These are phyloP conservation scores for Prolemur simus DNA, from an alignment of 2,113 vertebrate genomes.

Conservation along the genomic window DNA sequence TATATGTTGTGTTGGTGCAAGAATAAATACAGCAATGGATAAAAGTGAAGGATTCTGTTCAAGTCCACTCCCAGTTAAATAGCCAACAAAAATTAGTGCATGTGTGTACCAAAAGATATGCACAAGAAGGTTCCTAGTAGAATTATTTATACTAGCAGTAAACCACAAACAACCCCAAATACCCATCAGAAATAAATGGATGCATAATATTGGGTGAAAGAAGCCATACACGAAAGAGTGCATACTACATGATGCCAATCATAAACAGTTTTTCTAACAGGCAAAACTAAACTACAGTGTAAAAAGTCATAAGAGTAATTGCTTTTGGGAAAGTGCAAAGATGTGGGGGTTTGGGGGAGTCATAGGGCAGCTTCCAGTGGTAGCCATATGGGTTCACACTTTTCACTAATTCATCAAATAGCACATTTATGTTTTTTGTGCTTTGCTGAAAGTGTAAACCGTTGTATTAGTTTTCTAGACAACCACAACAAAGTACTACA, in stretches of 20 bases:
- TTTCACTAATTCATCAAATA: neutral
- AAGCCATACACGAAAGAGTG: neutral
- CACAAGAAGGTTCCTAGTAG: neutral
- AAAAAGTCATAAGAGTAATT: neutral
- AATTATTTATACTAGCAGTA: too few relatives aligned
- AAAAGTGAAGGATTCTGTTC: neutral
- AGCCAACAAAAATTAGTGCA: neutral
- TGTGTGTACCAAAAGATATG: rapidly evolving
- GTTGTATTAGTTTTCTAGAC: neutral
- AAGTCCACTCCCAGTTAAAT: neutral
- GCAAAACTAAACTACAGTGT: neutral
- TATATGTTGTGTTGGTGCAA: neutral
- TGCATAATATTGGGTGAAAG: neutral
- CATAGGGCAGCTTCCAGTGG: neutral
- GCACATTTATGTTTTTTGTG: neutral
- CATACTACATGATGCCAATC: neutral
- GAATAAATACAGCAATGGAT: neutral
- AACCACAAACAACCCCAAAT: neutral
- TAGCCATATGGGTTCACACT: neutral
- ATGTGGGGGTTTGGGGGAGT: neutral
- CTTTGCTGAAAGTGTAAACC: neutral
- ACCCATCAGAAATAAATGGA: too few relatives aligned
- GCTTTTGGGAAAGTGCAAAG: neutral
- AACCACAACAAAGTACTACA: too few relatives aligned
- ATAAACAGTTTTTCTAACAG: neutral